Evolutionary conservation across 2,113 vertebrate genomes (phyloP), one percentile per base, ranked within the genome.

Genomic region (Hydropotes inermis): DNA sequence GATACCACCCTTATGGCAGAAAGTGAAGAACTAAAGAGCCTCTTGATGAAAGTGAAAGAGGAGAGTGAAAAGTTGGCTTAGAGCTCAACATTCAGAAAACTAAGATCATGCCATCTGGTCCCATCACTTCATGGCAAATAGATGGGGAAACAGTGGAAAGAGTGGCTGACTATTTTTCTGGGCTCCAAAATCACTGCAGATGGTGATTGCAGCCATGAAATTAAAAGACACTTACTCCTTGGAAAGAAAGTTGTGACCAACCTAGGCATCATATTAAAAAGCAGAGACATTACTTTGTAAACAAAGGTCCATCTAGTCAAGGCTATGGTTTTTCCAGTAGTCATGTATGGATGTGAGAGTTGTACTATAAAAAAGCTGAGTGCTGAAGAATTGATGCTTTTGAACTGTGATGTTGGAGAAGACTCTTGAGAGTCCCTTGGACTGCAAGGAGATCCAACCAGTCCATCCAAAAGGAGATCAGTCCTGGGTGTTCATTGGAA

Each of bases 141-240:
- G 61, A n/a, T n/a, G 61, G 33, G 0, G 61, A 17, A 64, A 64
- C 61, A 64, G 61, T n/a, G 7, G 61, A 67, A 67, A 67, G 16
- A 67, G 16, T 67, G 33, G 4, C 64, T 10, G 33, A n/a, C 33
- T 21, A n/a, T 67, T 67, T 67, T 67, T 0, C 0, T 0, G 16
- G 33, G 64, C 33, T 19, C 33, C 16, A 67, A 67, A 67, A 21
- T 67, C 16, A 67, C 64, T 67, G 17, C 17, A 36, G 33, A 67
- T 67, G 64, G 33, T 67, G 64, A 67, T 0, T n/a, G 16, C 16
- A n/a, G 33, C 33, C 64, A 19, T 67, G 64, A 67, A 67, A 36
- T 19, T n/a, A 67, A 67, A 67, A 67, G 17, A n/a, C 4, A 4
- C 33, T n/a, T 67, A n/a, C 2, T 67, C 33, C 64, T 36, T 67